Percentiles rank a stretch among this genome's conserved stretches.
Conservation (phyloP, 2,113 vertebrate genomes). For the Phaethornis superciliosus region DNA sequence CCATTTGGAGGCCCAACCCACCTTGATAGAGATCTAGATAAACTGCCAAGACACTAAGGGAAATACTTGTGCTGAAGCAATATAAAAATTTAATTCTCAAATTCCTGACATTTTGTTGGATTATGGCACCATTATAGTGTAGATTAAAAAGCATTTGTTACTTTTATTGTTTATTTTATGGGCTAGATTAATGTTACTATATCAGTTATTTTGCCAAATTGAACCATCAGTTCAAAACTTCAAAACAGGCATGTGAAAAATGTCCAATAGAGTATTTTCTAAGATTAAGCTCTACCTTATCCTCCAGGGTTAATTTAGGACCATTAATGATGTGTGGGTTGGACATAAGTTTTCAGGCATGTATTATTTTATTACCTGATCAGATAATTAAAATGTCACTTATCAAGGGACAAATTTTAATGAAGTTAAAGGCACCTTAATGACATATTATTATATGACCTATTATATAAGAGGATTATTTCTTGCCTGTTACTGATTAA, state of each 20-base stretch:
- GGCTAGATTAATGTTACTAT: not conserved
- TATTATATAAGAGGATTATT: conserved; percentile 53
- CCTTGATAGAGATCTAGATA: not conserved
- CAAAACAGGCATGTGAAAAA: conserved; percentile 20
- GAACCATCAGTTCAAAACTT: not conserved
- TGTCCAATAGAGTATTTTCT: not conserved
- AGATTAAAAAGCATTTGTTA: conserved; percentile 45
- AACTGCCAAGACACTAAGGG: not conserved
- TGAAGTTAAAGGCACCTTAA: conserved; percentile 57
- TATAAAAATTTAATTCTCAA: not conserved
- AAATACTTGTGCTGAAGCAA: not conserved
- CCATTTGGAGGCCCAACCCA: not conserved
- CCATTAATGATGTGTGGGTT: conserved; percentile 6
- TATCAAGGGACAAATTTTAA: conserved; percentile 61
- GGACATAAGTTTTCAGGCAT: conserved; percentile 54
- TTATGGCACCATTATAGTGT: not conserved
- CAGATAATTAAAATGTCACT: conserved; percentile 66
- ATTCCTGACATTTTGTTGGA: conserved; percentile 11
- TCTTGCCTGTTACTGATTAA: conserved; percentile 14
- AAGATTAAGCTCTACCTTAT: conserved; percentile 23
- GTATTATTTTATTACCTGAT: conserved; percentile 61
- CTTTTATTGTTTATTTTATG: conserved; percentile 16
- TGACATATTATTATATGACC: conserved; percentile 48
- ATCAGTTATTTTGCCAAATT: not conserved
- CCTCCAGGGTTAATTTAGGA: conserved; percentile 44